Percentiles rank a stretch among this genome's conserved stretches.
These are phyloP conservation scores for Epizoanthus ramosus DNA, from an alignment of 92 coral and sea anemone genomes.

Conservation along the genomic window DNA sequence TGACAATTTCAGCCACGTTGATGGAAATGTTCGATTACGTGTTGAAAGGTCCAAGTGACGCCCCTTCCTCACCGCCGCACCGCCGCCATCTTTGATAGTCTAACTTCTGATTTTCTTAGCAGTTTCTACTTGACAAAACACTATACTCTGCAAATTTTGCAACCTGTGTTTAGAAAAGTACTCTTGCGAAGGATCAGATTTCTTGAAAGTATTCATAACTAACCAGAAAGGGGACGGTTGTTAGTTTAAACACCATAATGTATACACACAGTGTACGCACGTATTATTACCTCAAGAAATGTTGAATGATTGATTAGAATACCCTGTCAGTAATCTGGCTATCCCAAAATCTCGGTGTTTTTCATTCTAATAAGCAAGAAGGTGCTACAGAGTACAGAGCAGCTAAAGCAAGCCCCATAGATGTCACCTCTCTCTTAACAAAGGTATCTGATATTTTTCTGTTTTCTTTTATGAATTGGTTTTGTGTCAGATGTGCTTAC, in stretches of 20 bases:
- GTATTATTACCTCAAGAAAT: neutral
- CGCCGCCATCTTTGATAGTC: slow-evolving; percentile 49
- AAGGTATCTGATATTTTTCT: slow-evolving; percentile 19
- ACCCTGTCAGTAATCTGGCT: neutral
- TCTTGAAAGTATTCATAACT: slow-evolving; percentile 80
- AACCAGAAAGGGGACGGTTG: slow-evolving; percentile 63
- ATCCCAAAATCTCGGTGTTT: neutral
- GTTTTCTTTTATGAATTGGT: slow-evolving; percentile 18
- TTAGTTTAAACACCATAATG: slow-evolving; percentile 83
- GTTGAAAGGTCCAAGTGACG: slow-evolving; percentile 36
- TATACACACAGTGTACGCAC: slow-evolving; percentile 63
- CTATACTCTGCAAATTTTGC: slow-evolving; percentile 87
- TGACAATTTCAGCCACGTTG: slow-evolving; percentile 32
- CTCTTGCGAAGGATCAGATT: slow-evolving; percentile 84
- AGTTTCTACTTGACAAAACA: slow-evolving; percentile 65
- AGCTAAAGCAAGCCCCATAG: neutral
- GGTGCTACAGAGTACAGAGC: slow-evolving; percentile 7
- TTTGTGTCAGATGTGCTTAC: slow-evolving; percentile 13
- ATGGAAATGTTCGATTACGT: slow-evolving; percentile 47
- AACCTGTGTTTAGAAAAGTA: slow-evolving; percentile 86
- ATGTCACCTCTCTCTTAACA: slow-evolving; percentile 8
- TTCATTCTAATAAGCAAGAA: slow-evolving; percentile 25
- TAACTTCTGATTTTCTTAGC: slow-evolving; percentile 41
- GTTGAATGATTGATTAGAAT: slow-evolving; percentile 6
- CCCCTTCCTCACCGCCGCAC: slow-evolving; percentile 40